These are phyloP conservation scores for Xestobium rufovillosum DNA, from an alignment of 2,888 invertebrate species.

Conservation along the genomic window DNA sequence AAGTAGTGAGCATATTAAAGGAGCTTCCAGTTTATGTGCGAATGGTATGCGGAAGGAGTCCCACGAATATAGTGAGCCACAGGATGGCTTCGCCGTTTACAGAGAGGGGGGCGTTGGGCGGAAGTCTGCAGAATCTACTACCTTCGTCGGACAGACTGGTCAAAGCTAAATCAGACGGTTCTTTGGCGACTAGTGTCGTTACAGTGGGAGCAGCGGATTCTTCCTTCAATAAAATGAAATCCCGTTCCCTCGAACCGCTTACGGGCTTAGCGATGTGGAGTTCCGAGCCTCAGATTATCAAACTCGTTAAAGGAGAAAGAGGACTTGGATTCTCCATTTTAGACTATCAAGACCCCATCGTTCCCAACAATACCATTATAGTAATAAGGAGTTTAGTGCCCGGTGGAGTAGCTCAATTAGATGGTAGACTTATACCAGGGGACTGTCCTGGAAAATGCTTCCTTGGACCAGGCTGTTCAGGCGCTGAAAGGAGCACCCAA, in stretches of 20 bases:
- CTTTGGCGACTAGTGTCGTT: slow-evolving; percentile 60
- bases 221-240: slow-evolving; percentile 50
- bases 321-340: slow-evolving; percentile 93
- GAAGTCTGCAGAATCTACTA: slow-evolving; percentile 66
- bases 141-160: slow-evolving; percentile 68
- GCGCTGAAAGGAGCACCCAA: slow-evolving; percentile 79
- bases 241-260: slow-evolving; percentile 80
- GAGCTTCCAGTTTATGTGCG: slow-evolving; percentile 73
- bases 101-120: slow-evolving; percentile 49
- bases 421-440: slow-evolving; percentile 83
- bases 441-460: slow-evolving; percentile 75
- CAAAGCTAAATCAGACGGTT: slow-evolving; percentile 86
- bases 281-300: slow-evolving; percentile 75
- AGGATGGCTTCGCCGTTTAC: slow-evolving; percentile 33
- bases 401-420: slow-evolving; percentile 86
- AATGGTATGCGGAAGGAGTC: slow-evolving; percentile 68
- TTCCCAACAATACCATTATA: slow-evolving; percentile 83
- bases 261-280: slow-evolving; percentile 91
- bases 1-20: slow-evolving; percentile 80
- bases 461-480: slow-evolving; percentile 75
- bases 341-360: slow-evolving; percentile 89
- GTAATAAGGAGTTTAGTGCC: slow-evolving; percentile 88
- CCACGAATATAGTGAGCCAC: slow-evolving; percentile 49
- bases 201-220: slow-evolving; percentile 47
- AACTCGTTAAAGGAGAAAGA: slow-evolving; percentile 79